Conservation (phyloP, 2,797 vertebrate species). For the Erpetoichthys calabaricus region DNA sequence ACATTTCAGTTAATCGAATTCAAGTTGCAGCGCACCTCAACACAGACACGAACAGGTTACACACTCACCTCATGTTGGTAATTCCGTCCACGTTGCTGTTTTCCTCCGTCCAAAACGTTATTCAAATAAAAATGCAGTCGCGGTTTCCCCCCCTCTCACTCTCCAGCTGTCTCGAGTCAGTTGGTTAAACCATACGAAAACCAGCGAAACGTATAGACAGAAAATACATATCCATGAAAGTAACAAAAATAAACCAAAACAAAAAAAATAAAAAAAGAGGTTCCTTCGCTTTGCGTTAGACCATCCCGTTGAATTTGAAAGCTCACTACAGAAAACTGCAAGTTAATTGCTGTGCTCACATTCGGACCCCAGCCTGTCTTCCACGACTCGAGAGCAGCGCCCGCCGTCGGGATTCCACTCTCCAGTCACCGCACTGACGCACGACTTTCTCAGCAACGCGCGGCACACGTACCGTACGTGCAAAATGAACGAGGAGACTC, state of each 20-base stretch:
- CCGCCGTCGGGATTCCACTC: conserved; percentile 32
- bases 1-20: too few relatives aligned
- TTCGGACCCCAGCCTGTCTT: too few relatives aligned
- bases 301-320: conserved; percentile 19
- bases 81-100: conserved; percentile 6
- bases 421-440: conserved; percentile 33
- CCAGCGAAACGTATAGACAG: conserved; percentile 25
- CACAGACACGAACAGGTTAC: too few relatives aligned
- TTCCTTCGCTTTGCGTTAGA: conserved; percentile 39
- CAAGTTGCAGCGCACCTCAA: too few relatives aligned
- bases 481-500: not conserved
- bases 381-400: conserved; percentile 18
- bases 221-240: conserved; percentile 21
- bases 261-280: conserved; percentile 15
- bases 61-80: conserved; percentile 47
- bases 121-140: conserved; percentile 1
- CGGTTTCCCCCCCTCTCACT: conserved; percentile 26
- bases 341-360: not conserved
- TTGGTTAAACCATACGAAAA: conserved; percentile 16
- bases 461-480: conserved; percentile 21
- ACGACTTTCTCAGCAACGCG: conserved; percentile 21
- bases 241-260: conserved; percentile 22
- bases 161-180: too few relatives aligned
- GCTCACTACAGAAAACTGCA: conserved; percentile 10
- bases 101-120: conserved; percentile 4